Percentiles rank a stretch among this genome's conserved stretches.
phyloP scores from a whole-genome alignment of 2,113 vertebrate genomes.

The Pardalotus punctatus region DNA sequence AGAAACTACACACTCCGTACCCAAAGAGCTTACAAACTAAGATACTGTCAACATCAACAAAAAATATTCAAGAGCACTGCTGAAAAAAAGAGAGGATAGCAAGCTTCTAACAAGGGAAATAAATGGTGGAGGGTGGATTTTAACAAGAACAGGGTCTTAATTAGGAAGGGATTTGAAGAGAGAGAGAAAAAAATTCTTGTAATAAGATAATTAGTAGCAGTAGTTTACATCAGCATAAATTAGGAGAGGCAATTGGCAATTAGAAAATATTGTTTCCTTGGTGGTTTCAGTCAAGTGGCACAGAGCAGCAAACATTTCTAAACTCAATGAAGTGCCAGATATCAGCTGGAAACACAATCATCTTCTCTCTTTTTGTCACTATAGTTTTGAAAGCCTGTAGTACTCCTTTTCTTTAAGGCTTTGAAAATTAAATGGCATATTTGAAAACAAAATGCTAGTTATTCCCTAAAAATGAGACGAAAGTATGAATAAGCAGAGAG shows the following conservation, averaged over 20 bases:
- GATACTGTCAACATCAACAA: neutral
- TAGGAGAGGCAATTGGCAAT: slow-evolving; percentile 3
- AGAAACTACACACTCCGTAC: neutral
- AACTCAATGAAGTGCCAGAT: neutral
- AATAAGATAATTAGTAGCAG: slow-evolving; percentile 17
- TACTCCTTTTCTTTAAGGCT: neutral
- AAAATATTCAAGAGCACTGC: neutral
- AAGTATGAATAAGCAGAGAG: neutral
- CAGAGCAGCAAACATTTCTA: neutral
- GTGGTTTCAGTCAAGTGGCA: neutral
- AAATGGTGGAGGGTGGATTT: slow-evolving; percentile 5
- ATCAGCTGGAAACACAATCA: neutral
- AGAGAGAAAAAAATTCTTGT: neutral
- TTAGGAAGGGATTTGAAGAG: slow-evolving; percentile 18
- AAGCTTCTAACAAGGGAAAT: neutral
- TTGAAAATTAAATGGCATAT: neutral
- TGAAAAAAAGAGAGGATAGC: neutral
- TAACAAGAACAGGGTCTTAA: slow-evolving; percentile 11
- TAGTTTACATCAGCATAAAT: slow-evolving; percentile 15
- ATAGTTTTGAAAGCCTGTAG: neutral
- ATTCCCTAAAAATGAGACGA: neutral
- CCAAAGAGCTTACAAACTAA: neutral
- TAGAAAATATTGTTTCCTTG: neutral
- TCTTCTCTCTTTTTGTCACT: neutral
- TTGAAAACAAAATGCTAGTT: neutral